Conservation (phyloP, 2,797 vertebrate genomes). For the Otus scops region DNA sequence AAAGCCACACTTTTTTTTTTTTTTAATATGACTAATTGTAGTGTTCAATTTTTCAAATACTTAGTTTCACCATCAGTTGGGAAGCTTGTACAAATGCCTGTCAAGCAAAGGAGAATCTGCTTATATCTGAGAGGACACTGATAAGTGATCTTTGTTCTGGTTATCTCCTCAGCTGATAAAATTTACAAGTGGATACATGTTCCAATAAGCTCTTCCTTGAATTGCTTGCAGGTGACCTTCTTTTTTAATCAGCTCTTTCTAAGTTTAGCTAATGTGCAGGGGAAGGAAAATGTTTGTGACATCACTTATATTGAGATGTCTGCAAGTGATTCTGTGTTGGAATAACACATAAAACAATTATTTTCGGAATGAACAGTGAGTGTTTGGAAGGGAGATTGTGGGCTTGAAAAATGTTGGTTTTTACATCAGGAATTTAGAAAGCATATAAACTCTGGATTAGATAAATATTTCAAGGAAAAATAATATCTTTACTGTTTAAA, state of each 20-base stretch:
- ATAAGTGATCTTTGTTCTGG: background rate
- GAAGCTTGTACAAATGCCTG: background rate
- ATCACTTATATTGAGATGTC: background rate
- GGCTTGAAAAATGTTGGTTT: background rate
- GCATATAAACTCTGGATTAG: background rate
- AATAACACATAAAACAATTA: background rate
- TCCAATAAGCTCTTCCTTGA: background rate
- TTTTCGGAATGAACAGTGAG: background rate
- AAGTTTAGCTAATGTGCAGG: background rate
- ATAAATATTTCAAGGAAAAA: constrained; percentile 56
- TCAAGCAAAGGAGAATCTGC: background rate
- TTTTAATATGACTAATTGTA: background rate
- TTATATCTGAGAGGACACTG: background rate
- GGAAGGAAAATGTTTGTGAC: background rate
- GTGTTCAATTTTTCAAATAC: background rate
- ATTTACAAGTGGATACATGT: background rate
- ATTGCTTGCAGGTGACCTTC: background rate
- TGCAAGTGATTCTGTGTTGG: background rate
- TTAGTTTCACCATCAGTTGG: background rate
- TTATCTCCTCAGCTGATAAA: background rate
- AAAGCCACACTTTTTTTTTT: background rate
- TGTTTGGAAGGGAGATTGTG: background rate
- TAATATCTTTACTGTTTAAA: constrained; percentile 36
- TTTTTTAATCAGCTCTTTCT: background rate
- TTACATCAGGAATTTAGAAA: background rate